Evolutionary conservation across 1,140 invertebrate species (phyloP), one percentile per base, ranked within the genome.

Genomic region (Drosophila kepulauana): DNA sequence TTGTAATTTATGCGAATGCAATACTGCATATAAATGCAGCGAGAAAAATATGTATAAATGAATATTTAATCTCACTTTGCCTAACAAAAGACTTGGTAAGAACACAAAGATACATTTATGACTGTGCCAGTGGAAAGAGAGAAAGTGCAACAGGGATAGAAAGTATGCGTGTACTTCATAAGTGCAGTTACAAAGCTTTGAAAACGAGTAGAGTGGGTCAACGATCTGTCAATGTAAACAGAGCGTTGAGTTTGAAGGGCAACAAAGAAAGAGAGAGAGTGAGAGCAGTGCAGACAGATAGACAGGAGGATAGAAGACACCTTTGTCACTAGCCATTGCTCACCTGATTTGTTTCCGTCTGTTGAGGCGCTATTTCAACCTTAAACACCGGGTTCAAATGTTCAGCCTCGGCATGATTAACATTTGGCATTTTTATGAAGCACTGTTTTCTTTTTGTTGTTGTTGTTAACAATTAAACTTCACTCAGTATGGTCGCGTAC

Each of bases 331-430:
- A 49, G 25, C 20, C 77, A 8, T 64, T 64, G 54, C 85, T 89
- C 69, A 89, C 85, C 85, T 89, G 75, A 74, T 62, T 79, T 2
- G 38, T n/a, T 51, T 82, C 63, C 49, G 84, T 85, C 51, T 89
- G 85, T 6, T 57, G 16, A 52, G 81, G 13, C 3, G 79, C 61
- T 46, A 89, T 69, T 73, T 89, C 85, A 52, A 85, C 72, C 48
- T 78, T 85, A 35, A 65, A 74, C 33, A 58, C 62, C 2, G 72
- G 78, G 45, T 79, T 85, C 33, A 89, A 78, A 20, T 77, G 85
- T 57, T 89, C 81, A 11, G 48, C 69, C 48, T 89, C 85, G 1
- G 54, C 66, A 7, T 56, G 66, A 46, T 76, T 30, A 54, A 25
- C 52, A 33, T 11, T 68, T 16, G 66, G 58, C 85, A 89, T 89